These are phyloP conservation scores for Bolinopsis microptera DNA, from an alignment of 37 sponge, comb jelly and placozoan species.

Conservation along the genomic window DNA sequence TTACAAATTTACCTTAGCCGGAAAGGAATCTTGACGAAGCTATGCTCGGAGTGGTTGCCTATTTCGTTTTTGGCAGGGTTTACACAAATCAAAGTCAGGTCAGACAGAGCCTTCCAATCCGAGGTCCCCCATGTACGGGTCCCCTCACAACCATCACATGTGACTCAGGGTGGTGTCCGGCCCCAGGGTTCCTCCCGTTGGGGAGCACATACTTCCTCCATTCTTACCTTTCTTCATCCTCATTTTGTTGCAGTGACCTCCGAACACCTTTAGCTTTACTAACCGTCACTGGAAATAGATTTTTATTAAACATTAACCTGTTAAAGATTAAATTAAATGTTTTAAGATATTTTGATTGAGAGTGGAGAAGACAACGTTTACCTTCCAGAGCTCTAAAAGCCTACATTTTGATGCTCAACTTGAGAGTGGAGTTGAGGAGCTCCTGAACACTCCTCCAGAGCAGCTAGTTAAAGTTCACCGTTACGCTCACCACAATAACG, in stretches of 20 bases:
- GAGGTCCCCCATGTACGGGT: slow-evolving; percentile 30
- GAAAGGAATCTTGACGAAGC: slow-evolving; percentile 25
- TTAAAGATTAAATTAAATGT: too few species aligned
- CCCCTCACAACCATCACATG: slow-evolving; percentile 61
- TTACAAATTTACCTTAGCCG: background rate
- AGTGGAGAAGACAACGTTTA: too few species aligned
- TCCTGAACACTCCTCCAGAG: slow-evolving; percentile 6
- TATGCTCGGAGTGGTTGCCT: slow-evolving; percentile 43
- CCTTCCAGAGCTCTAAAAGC: background rate
- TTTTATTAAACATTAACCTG: too few species aligned
- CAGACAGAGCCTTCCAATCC: background rate
- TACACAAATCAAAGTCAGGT: slow-evolving; percentile 25
- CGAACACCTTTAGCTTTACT: background rate
- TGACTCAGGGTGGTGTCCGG: background rate
- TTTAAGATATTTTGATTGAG: too few species aligned
- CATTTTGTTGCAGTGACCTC: slow-evolving; percentile 21
- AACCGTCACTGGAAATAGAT: background rate
- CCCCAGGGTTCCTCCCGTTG: background rate
- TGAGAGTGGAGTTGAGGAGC: slow-evolving; percentile 12
- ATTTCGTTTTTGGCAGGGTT: slow-evolving; percentile 18
- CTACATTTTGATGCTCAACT: background rate
- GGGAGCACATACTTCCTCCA: background rate
- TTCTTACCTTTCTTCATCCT: background rate
- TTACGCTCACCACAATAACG: slow-evolving; percentile 49
- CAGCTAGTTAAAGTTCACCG: slow-evolving; percentile 7